Evolutionary conservation across 2,888 invertebrate genomes (phyloP), one percentile per base, ranked within the genome.

Genomic region (Carterocephalus palaemon): DNA sequence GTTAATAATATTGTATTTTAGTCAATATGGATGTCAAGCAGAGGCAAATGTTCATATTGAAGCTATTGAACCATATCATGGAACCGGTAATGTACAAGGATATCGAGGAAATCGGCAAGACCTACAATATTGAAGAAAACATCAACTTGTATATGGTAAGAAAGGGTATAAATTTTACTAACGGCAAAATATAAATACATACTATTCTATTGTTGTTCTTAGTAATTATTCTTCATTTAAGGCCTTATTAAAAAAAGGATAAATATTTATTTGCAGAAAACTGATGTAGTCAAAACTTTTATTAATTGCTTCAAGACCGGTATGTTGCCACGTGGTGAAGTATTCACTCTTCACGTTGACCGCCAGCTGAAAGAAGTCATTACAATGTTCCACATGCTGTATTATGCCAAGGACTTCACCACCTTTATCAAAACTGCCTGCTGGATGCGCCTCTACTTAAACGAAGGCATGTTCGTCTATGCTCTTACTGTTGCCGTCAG

Each of bases 401-500:
- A 82, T 70, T 88, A 84, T 51, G 87, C 88, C 51, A 88, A 88
- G 56, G 88, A 89, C 67, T 88, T 86, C 54, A 63, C 70, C 19
- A 78, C 86, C 13, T 88, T 89, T 72, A 62, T 84, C 31, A 81
- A 80, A 48, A 84, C 82, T 4, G 88, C 88, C 4, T 77, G 77
- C 60, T 89, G 83, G 83, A 85, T 87, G 73, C 85, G 89, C 40
- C 64, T 84, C 13, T 60, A 86, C 62, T 55, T 88, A 43, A 89
- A 90, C 63, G 89, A 89, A 62, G 88, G 89, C 49, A 87, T 89
- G 82, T 90, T 89, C 53, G 83, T 88, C 5, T 89, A 89, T 57
- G 88, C 88, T 37, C 70, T 89, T 10, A 86, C 83, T 48, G 80
- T 88, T 3, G 88, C 89, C 22, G 75, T 84, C 52, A 77, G 86